A percentile compares a stretch with the other conserved stretches of the same genome.
Evolutionary conservation across 92 coral and sea anemone species (phyloP).

Genomic region (Blastomussa wellsi): DNA sequence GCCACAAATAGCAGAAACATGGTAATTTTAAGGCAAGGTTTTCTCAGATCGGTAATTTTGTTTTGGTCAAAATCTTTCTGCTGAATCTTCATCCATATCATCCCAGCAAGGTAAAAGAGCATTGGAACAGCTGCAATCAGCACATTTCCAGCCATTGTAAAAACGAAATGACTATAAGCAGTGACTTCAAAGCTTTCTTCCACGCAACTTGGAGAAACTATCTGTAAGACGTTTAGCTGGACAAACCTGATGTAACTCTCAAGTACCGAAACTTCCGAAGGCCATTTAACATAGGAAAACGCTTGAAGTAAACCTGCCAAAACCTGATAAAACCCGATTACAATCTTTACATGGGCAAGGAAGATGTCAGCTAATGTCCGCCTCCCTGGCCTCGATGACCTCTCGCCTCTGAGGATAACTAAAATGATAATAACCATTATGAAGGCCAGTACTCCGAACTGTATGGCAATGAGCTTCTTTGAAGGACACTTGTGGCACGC

Average conservation of each 20-base stretch:
- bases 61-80: neutral
- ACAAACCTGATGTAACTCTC: conserved; percentile 24
- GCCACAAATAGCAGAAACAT: conserved; percentile 26
- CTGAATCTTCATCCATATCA: neutral
- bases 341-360: conserved; percentile 39
- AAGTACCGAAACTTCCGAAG: conserved; percentile 13
- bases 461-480: conserved; percentile 2
- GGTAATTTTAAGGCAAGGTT: conserved; percentile 1
- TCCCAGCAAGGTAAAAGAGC: conserved; percentile 22
- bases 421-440: conserved; percentile 3
- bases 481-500: conserved; percentile 38
- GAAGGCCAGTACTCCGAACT: conserved; percentile 17
- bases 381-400: conserved; percentile 3
- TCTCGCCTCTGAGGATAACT: conserved; percentile 1
- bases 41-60: neutral
- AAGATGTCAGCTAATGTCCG: conserved; percentile 28
- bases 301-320: conserved; percentile 32
- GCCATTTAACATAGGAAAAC: conserved; percentile 40
- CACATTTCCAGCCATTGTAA: conserved; percentile 22
- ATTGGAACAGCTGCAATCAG: neutral
- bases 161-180: conserved; percentile 21
- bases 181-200: conserved; percentile 2
- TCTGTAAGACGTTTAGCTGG: conserved; percentile 37
- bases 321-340: conserved; percentile 49
- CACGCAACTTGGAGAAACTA: conserved; percentile 32